phyloP scores from a whole-genome alignment of 2,888 invertebrate genomes.

The Apotomis capreana region DNA sequence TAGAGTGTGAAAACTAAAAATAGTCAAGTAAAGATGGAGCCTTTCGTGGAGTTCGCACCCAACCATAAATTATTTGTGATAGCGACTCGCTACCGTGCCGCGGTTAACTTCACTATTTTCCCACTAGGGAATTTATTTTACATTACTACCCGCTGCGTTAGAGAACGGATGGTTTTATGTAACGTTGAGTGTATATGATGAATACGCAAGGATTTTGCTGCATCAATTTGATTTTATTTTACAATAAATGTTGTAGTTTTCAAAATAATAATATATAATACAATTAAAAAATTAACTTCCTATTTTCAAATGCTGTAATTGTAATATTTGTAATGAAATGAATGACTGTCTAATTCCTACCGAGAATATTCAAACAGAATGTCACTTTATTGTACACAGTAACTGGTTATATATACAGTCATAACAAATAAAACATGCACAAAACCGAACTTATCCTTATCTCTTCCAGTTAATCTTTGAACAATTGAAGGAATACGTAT shows the following conservation, averaged over 20 bases:
- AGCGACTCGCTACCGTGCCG: slow-evolving; percentile 32
- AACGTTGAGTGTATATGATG: slow-evolving; percentile 13
- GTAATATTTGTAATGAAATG: too few relatives aligned
- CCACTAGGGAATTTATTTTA: slow-evolving; percentile 40
- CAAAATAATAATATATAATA: neutral
- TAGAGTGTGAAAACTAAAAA: slow-evolving; percentile 39
- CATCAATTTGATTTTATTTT: neutral
- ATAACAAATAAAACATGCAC: too few relatives aligned
- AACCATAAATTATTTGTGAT: slow-evolving; percentile 43
- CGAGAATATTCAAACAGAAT: too few relatives aligned
- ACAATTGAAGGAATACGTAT: too few relatives aligned
- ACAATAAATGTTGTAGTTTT: too few relatives aligned
- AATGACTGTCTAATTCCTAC: too few relatives aligned
- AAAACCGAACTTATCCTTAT: too few relatives aligned
- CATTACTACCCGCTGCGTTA: slow-evolving; percentile 32
- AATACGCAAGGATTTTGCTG: neutral
- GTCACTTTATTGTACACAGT: too few relatives aligned
- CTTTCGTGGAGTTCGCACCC: slow-evolving; percentile 28
- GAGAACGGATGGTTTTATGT: slow-evolving; percentile 28
- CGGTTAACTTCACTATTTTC: slow-evolving; percentile 41
- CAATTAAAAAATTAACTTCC: neutral
- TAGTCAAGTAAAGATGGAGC: slow-evolving; percentile 16
- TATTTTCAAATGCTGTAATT: too few relatives aligned
- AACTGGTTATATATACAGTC: too few relatives aligned
- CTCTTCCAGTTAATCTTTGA: too few relatives aligned